Evolutionary conservation across 2,797 vertebrate genomes (phyloP).

Genomic region (Heliangelus exortis): DNA sequence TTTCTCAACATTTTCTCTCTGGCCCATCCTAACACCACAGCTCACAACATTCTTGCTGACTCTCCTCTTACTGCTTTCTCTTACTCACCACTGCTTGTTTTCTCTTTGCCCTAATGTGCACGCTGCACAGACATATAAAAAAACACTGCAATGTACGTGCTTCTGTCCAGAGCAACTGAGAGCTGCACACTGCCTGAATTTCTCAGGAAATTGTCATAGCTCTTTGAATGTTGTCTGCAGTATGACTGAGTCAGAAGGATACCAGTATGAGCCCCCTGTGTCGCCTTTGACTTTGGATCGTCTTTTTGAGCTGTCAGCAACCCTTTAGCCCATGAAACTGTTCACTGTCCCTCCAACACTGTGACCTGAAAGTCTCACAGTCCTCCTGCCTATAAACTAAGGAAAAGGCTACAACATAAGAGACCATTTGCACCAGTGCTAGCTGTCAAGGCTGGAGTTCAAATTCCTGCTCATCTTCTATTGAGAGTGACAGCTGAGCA

Average conservation of each 20-base stretch:
- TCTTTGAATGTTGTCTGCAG: background rate
- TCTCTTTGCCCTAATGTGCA: background rate
- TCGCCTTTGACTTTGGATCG: background rate
- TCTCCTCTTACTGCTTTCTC: background rate
- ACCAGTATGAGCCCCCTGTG: background rate
- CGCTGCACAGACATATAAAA: rapidly evolving
- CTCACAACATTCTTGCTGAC: background rate
- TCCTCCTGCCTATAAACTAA: background rate
- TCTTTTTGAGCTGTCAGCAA: background rate
- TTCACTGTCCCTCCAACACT: background rate
- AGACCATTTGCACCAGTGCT: background rate
- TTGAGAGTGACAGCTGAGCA: background rate
- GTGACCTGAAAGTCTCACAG: background rate
- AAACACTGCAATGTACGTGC: background rate
- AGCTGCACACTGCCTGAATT: background rate
- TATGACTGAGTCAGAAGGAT: background rate
- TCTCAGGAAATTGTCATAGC: background rate
- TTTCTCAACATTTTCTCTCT: background rate
- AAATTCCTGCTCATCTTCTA: background rate
- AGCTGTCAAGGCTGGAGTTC: background rate
- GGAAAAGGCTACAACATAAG: background rate
- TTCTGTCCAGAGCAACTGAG: background rate
- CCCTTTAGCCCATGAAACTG: background rate
- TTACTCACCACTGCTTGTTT: background rate
- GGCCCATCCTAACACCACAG: background rate